phyloP scores from a whole-genome alignment of 2,113 vertebrate species.

The Addax nasomaculatus region DNA sequence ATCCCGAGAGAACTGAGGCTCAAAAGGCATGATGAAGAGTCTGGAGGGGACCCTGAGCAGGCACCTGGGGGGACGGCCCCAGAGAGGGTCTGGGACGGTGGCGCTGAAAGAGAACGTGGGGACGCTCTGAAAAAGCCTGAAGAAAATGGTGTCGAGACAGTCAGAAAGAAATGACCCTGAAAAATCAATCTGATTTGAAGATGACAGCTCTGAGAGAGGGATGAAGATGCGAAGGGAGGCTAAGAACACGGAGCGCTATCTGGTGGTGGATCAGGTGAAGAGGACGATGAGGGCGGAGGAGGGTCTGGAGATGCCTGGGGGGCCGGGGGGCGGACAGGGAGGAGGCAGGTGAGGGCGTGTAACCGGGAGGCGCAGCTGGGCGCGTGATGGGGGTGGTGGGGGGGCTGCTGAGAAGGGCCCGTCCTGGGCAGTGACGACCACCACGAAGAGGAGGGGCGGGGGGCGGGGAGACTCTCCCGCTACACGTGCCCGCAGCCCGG shows the following conservation, averaged over 20 bases:
- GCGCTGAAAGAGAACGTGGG: not conserved
- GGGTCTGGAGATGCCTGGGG: not conserved
- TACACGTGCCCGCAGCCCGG: not conserved
- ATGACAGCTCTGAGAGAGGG: not conserved
- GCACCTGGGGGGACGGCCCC: not conserved
- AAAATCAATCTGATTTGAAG: not conserved
- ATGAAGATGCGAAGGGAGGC: not conserved
- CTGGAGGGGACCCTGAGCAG: not conserved
- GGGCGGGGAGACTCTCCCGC: constrained; percentile 1
- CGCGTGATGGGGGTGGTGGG: not conserved
- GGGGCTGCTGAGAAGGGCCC: constrained; percentile 7
- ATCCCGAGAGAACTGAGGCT: not conserved
- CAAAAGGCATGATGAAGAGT: not conserved
- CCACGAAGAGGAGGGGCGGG: constrained; percentile 69
- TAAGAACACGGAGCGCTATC: rapidly evolving
- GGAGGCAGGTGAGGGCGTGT: too few relatives aligned
- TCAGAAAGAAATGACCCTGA: not conserved
- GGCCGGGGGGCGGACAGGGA: not conserved
- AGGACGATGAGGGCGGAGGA: not conserved
- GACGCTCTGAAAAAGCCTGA: not conserved
- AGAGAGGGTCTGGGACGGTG: not conserved
- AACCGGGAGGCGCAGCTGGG: not conserved
- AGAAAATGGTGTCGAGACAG: not conserved
- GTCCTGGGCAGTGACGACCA: constrained; percentile 84
- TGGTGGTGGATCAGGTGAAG: not conserved